These are phyloP conservation scores for Brachycybe producta DNA, from an alignment of 2,888 invertebrate genomes.

Conservation along the genomic window DNA sequence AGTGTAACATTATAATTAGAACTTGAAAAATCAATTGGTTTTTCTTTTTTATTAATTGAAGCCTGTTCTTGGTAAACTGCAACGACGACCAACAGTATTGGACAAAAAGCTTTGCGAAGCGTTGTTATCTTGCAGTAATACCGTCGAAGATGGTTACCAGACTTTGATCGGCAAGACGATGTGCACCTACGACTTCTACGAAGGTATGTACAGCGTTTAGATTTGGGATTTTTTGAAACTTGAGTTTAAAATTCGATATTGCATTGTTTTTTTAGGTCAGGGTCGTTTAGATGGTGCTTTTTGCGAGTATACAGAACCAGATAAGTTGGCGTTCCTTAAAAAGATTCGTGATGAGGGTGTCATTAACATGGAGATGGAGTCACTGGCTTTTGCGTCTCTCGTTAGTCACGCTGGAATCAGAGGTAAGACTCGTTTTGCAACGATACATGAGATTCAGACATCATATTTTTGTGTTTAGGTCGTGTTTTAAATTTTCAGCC, in stretches of 20 bases:
- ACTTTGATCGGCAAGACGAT: slow-evolving; percentile 83
- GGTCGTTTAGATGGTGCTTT: slow-evolving; percentile 92
- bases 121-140: slow-evolving; percentile 56
- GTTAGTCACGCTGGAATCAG: slow-evolving; percentile 85
- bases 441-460: not conserved
- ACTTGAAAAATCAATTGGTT: not conserved
- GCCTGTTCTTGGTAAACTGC: slow-evolving; percentile 71
- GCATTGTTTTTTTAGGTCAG: slow-evolving; percentile 51
- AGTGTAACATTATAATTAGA: not conserved
- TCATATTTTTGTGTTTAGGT: not conserved
- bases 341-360: slow-evolving; percentile 59
- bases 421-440: no score
- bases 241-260: not conserved
- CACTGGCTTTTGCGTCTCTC: slow-evolving; percentile 79
- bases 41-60: slow-evolving; percentile 31
- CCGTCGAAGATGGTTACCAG: slow-evolving; percentile 63
- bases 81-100: slow-evolving; percentile 67
- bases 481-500: no score
- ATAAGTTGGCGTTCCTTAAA: slow-evolving; percentile 76
- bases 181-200: slow-evolving; percentile 96
- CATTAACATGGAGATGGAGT: slow-evolving; percentile 96
- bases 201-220: slow-evolving; percentile 48
- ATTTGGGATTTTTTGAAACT: not conserved
- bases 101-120: slow-evolving; percentile 69
- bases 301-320: slow-evolving; percentile 80